Percentiles rank a stretch among this genome's conserved stretches.
These are phyloP conservation scores for Centroberyx gerrardi DNA, from an alignment of 2,797 vertebrate species.

Conservation along the genomic window DNA sequence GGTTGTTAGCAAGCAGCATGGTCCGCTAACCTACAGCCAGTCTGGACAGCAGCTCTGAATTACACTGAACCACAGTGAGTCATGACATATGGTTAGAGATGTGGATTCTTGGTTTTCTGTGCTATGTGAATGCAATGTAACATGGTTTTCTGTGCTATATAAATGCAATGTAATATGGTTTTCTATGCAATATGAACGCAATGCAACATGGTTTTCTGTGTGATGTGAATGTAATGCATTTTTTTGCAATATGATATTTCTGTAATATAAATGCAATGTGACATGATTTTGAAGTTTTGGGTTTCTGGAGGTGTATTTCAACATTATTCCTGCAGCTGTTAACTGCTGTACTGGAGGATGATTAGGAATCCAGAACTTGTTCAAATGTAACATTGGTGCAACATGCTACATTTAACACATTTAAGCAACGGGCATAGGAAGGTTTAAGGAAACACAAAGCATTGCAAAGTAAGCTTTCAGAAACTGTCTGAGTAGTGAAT, in stretches of 20 bases:
- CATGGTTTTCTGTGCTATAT: neutral
- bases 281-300: neutral
- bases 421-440: constrained; percentile 16
- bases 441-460: constrained; percentile 38
- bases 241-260: too few relatives aligned
- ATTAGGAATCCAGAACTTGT: constrained; percentile 32
- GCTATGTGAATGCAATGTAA: neutral
- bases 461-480: constrained; percentile 30
- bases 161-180: neutral
- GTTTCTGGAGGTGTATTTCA: neutral
- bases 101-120: neutral
- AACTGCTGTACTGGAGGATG: neutral
- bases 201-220: too few relatives aligned
- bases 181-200: too few relatives aligned
- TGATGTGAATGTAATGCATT: too few relatives aligned
- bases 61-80: neutral
- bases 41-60: constrained; percentile 19
- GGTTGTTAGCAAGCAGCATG: constrained; percentile 36
- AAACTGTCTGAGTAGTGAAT: constrained; percentile 1
- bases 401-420: constrained; percentile 25
- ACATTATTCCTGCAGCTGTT: neutral
- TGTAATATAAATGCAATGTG: neutral
- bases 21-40: neutral
- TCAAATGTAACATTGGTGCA: constrained; percentile 28
- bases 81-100: neutral